Evolutionary conservation across 1,140 invertebrate genomes (phyloP), one percentile per base, ranked within the genome.

Genomic region (Heliconius himera): DNA sequence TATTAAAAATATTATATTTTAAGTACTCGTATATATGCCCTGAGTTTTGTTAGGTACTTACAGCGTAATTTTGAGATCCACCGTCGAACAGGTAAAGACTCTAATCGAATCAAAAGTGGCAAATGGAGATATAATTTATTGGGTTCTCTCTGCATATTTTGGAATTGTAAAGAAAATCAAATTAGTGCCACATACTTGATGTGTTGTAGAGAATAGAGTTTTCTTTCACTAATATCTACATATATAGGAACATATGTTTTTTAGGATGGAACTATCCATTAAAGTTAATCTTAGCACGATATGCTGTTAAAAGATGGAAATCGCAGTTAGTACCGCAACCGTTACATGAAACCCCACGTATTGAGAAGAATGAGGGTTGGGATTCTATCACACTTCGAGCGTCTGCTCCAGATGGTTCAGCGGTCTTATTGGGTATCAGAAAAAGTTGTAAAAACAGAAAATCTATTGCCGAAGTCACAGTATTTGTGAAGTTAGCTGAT

Each of bases 401-500:
- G 2, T 84, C 91, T 1, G 93, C 94, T n/a, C 84, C 92, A 0
- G 91, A 94, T 18, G 95, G 94, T 1, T 87, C 90, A 38, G 88
- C 90, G 3, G 8, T 96, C 2, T 78, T 93, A 26, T 73, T 95
- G n/a, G 89, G 87, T 13, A 90, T 95, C 26, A 86, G 89, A 13
- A 93, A 89, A 60, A 84, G 88, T 77, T 89, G 86, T 78, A 80
- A 85, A 51, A 66, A 66, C 3, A 73, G 76, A 26, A 89, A 88
- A 72, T 81, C 88, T 16, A 75, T 91, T 1, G 91, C 92, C 3
- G 95, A 96, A 86, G 84, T 95, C 2, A 88, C 88, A 4, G 77
- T 96, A 0, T 87, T 91, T 71, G 82, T 96, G 16, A 93, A 89
- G 54, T 84, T 96, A 74, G 75, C 87, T 18, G 93, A 96, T 87